Conservation (phyloP, 2,113 vertebrate genomes). For the Sorex araneus region DNA sequence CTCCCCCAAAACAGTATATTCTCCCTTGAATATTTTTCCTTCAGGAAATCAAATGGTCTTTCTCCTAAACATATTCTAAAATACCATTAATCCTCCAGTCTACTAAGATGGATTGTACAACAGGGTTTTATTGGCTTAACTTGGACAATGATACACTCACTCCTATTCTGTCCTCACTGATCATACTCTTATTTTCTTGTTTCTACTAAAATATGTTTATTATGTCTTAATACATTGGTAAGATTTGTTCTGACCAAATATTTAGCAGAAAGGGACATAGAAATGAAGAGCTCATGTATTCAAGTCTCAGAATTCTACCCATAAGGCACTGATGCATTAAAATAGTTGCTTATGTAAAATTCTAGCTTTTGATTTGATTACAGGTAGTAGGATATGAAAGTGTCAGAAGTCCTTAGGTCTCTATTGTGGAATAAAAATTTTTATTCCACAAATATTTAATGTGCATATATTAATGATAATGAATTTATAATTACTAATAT, state of each 20-base stretch:
- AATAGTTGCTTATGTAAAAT: slow-evolving; percentile 50
- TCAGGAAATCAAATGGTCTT: slow-evolving; percentile 51
- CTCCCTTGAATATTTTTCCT: slow-evolving; percentile 32
- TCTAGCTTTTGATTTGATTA: neutral
- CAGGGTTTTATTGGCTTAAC: slow-evolving; percentile 35
- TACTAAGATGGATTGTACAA: slow-evolving; percentile 33
- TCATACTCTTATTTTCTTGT: slow-evolving; percentile 36
- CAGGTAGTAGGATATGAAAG: neutral
- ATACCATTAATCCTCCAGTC: neutral
- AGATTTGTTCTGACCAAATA: slow-evolving; percentile 34
- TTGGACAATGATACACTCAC: slow-evolving; percentile 36
- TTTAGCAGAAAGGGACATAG: neutral
- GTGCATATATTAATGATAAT: slow-evolving; percentile 8
- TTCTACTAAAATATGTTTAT: slow-evolving; percentile 3
- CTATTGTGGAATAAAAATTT: slow-evolving; percentile 20
- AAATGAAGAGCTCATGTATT: slow-evolving; percentile 27
- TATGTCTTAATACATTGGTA: slow-evolving; percentile 21
- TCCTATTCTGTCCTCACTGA: slow-evolving; percentile 32
- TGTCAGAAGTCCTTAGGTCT: neutral
- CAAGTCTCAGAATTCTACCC: slow-evolving; percentile 29
- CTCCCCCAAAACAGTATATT: slow-evolving; percentile 62
- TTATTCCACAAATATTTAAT: neutral
- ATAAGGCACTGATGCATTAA: slow-evolving; percentile 1
- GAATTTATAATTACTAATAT: slow-evolving; percentile 28
- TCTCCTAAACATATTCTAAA: slow-evolving; percentile 49